Conservation (phyloP, 2,113 vertebrate species). For the Gyps fulvus region DNA sequence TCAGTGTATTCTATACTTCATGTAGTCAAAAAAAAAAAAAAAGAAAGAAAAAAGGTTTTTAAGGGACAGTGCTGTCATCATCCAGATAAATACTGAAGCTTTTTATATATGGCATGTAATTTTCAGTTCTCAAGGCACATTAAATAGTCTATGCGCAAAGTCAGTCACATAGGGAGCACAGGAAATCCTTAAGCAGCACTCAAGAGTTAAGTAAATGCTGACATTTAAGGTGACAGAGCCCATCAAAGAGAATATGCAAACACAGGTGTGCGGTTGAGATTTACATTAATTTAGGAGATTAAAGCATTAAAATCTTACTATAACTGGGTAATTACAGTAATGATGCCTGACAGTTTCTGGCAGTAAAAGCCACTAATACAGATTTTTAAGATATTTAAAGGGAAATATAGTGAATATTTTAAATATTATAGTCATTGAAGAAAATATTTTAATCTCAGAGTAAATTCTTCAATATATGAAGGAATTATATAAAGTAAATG, state of each 20-base stretch:
- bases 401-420: not conserved
- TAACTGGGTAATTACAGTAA: constrained; percentile 38
- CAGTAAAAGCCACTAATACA: constrained; percentile 7
- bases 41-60: not conserved
- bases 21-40: not conserved
- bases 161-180: not conserved
- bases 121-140: not conserved
- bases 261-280: constrained; percentile 54
- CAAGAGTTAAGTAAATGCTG: constrained; percentile 9
- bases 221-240: constrained; percentile 39
- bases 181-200: constrained; percentile 10
- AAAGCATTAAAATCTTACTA: constrained; percentile 54
- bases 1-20: not conserved
- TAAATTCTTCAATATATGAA: not conserved
- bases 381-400: constrained; percentile 10
- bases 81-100: not conserved
- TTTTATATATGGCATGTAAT: not conserved
- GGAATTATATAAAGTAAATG: not conserved
- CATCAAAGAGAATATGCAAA: constrained; percentile 40
- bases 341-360: constrained; percentile 28
- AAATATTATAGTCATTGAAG: not conserved
- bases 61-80: not conserved
- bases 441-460: not conserved
- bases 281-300: constrained; percentile 44
- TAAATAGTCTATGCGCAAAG: constrained; percentile 1